phyloP scores from a whole-genome alignment of 2,888 invertebrate genomes.

The Eulithis testata region DNA sequence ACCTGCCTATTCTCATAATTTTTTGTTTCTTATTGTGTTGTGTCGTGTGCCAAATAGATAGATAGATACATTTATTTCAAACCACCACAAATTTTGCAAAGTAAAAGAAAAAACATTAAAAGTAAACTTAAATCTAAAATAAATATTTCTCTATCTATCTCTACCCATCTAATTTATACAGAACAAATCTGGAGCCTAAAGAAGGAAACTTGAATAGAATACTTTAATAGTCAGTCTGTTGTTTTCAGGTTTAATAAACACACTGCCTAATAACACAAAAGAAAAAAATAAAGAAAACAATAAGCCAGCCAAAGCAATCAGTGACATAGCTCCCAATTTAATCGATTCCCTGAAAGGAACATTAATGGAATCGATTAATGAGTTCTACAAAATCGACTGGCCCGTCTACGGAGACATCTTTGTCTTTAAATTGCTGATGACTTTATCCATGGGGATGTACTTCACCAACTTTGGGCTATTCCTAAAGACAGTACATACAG shows the following conservation, averaged over 20 bases:
- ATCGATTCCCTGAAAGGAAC: conserved; percentile 45
- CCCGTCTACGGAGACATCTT: conserved; percentile 78
- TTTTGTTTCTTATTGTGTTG: too few species aligned
- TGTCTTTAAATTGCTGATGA: conserved; percentile 75
- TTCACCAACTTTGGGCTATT: conserved; percentile 77
- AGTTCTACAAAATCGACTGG: conserved; percentile 80
- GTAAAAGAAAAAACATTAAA: too few species aligned
- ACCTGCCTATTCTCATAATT: too few species aligned
- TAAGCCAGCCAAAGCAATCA: conserved; percentile 20
- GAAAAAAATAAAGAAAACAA: conserved; percentile 38
- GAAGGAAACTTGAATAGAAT: neutral
- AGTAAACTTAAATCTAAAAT: too few species aligned
- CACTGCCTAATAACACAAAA: conserved; percentile 46
- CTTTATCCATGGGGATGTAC: conserved; percentile 75
- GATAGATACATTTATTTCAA: too few species aligned
- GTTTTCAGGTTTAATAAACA: conserved; percentile 53
- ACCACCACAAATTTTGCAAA: conserved; percentile 3
- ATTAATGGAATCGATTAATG: conserved; percentile 62
- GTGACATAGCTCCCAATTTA: conserved; percentile 43
- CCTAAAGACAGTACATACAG: conserved; percentile 69
- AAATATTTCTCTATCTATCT: too few species aligned
- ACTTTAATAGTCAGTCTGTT: neutral
- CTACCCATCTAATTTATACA: too few species aligned
- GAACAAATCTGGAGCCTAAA: too few species aligned
- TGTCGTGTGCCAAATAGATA: too few species aligned